Conservation (phyloP, 2,113 vertebrate genomes). For the Chionomys nivalis region DNA sequence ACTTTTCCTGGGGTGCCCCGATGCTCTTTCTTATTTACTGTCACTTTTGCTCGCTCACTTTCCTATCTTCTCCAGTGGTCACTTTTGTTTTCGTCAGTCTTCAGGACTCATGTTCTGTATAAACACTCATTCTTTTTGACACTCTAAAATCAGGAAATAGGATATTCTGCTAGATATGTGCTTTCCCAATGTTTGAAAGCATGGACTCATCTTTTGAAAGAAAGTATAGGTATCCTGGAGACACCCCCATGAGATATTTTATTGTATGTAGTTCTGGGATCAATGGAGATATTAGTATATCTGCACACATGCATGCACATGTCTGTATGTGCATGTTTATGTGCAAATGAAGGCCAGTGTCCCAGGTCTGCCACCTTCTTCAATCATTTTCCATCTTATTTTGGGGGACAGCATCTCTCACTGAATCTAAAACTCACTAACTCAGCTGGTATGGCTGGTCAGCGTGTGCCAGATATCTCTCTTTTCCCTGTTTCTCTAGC, state of each 20-base stretch:
- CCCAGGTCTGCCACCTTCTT: background rate
- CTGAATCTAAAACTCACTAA: background rate
- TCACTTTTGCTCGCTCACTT: background rate
- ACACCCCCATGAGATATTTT: constrained; percentile 64
- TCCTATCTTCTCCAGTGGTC: background rate
- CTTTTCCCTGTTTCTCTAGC: background rate
- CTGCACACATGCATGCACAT: background rate
- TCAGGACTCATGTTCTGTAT: background rate
- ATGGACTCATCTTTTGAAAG: constrained; percentile 54
- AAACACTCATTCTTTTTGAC: background rate
- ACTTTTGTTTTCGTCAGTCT: background rate
- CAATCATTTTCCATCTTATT: background rate
- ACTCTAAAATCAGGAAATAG: background rate
- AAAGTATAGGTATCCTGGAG: constrained; percentile 46
- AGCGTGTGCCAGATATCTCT: background rate
- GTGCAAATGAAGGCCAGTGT: background rate
- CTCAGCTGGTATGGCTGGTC: background rate
- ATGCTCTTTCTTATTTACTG: background rate
- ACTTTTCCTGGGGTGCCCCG: background rate
- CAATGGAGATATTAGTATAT: constrained; percentile 62
- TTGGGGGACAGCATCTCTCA: background rate
- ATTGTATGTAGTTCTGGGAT: constrained; percentile 72
- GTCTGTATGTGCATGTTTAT: background rate
- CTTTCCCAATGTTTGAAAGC: background rate
- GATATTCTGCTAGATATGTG: background rate